These are phyloP conservation scores for Drosophila eohydei DNA, from an alignment of 2,888 invertebrate species.

Conservation along the genomic window DNA sequence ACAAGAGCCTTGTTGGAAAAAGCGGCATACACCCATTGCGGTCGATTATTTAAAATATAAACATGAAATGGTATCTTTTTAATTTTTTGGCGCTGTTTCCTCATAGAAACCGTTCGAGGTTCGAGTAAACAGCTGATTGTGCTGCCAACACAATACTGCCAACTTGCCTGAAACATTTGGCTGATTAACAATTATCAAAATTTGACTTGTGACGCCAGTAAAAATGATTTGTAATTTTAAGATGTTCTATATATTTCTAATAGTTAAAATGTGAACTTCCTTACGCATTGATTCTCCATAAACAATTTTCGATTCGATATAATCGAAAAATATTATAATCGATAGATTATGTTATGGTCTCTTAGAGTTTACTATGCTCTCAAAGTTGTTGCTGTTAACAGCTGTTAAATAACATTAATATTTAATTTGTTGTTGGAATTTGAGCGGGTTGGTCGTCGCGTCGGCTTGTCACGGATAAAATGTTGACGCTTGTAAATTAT, in stretches of 20 bases:
- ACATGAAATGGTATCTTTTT: neutral
- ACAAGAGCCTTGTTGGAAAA: constrained; percentile 82
- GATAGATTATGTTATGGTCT: constrained; percentile 34
- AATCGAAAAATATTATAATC: constrained; percentile 4
- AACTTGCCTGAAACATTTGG: constrained; percentile 1
- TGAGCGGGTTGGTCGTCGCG: constrained; percentile 60
- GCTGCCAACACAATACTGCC: constrained; percentile 4
- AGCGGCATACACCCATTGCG: constrained; percentile 83
- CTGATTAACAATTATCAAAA: neutral
- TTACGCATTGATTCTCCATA: neutral
- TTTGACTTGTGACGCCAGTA: neutral
- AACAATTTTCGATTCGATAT: constrained; percentile 15
- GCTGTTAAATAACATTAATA: constrained; percentile 44
- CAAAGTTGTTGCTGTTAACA: constrained; percentile 27
- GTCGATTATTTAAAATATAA: neutral
- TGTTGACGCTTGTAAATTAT: constrained; percentile 37
- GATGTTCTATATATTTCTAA: neutral
- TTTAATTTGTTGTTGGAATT: constrained; percentile 61
- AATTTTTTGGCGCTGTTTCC: neutral
- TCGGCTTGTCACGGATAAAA: constrained; percentile 46
- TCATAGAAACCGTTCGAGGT: neutral
- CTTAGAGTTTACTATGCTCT: neutral
- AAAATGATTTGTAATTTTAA: too few species aligned
- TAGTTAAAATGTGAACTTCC: neutral
- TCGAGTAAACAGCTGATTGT: constrained; percentile 19